Base-by-base conservation (phyloP, 2,888 invertebrate species). In the Drosophila mercatorum region DNA sequence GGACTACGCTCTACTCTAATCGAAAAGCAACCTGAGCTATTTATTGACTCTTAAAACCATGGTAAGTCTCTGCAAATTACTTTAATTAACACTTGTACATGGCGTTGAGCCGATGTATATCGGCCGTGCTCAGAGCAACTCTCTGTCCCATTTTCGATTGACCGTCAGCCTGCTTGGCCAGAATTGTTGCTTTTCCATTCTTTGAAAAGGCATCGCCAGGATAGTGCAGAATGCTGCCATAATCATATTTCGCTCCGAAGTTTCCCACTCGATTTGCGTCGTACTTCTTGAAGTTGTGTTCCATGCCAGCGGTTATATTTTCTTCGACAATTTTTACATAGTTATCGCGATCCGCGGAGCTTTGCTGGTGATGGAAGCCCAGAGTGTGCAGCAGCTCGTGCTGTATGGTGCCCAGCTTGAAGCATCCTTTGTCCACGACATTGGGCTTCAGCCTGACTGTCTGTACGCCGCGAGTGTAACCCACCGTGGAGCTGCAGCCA, bases 311-410 rank as follows among this genome's bases (percentile, higher is more conserved):
- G 89, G 90, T 40, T 4, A 92, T 92, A 40, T 92, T 92, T 6
- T 91, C 90, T 6, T 77, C 72, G 1, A 94, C 92, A 40, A 97
- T 94, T 2, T 85, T 91, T 0, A 96, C 95, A 82, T 93, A 95
- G 44, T 95, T 94, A 88, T 97, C 96, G 0, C 97, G 93, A 87
- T 97, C 95, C 1, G 94, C 94, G 0, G 96, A 94, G 83, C 95
- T 95, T 90, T 97, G 97, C 84, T 97, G 97, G 90, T 97, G 97
- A 90, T 95, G 93, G 91, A 97, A 97, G 0, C 97, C 97, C 10
- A 95, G 83, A 0, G 95, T 95, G 86, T 97, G 97, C 91, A 97
- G 94, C 57, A 97, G 91, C 90, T 97, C 97, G 81, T 97, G 97
- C n/a, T 96, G 92, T 0, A 96, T 94, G 0, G 96, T 96, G 5